Percentiles rank a stretch among this genome's conserved stretches.
phyloP scores from a whole-genome alignment of 2,113 vertebrate genomes.

The Callocephalon fimbriatum region DNA sequence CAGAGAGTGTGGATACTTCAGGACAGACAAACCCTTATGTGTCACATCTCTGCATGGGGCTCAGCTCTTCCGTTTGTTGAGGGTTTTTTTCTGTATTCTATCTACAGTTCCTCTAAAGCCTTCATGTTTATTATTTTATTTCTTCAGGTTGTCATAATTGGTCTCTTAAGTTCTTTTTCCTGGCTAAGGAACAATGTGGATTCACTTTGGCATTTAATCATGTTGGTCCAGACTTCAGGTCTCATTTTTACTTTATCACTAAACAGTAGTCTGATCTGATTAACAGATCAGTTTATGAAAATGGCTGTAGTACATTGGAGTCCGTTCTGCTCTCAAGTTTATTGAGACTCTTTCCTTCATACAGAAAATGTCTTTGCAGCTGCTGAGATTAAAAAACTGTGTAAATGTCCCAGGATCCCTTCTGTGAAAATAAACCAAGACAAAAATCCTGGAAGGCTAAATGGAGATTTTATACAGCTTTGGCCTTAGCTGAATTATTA shows the following conservation, averaged over 20 bases:
- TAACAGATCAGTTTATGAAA: background rate
- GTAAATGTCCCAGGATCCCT: background rate
- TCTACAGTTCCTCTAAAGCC: background rate
- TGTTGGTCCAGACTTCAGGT: background rate
- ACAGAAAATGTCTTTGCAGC: background rate
- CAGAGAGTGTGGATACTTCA: background rate
- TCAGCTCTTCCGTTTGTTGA: background rate
- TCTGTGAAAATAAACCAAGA: background rate
- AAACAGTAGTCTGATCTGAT: background rate
- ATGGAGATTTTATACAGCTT: background rate
- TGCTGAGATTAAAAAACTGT: background rate
- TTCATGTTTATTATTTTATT: background rate
- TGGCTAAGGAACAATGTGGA: background rate
- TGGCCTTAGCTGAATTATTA: background rate
- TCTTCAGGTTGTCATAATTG: background rate
- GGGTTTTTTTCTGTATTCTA: background rate
- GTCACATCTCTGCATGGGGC: background rate
- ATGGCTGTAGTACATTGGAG: background rate
- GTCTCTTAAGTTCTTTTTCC: background rate
- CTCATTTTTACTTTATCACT: background rate
- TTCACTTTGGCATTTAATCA: background rate
- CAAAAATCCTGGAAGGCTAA: background rate
- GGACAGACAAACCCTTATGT: background rate
- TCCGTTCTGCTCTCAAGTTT: background rate
- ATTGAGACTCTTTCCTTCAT: background rate